Base-by-base conservation (phyloP, 2,113 vertebrate genomes). In the Limanda limanda region DNA sequence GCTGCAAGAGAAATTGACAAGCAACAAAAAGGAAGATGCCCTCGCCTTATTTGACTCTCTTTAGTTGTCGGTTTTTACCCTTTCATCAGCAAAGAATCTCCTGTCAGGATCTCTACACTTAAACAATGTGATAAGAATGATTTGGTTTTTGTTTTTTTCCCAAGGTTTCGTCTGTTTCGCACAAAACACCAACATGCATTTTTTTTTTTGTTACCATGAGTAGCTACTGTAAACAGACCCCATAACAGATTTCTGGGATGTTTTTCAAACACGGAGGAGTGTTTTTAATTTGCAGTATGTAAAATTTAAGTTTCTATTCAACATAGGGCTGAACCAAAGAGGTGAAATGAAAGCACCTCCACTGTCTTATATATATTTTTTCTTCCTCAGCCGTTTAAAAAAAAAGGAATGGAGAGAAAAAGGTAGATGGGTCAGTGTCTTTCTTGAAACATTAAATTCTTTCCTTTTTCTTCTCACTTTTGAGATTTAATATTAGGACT, bases 261-360 rank as follows among this genome's bases (percentile, higher is more conserved):
- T 84, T 17, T 12, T 45, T 45, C 56, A 63, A 78, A 85, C 78
- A 79, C 5, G 5, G 31, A 31, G 6, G 31, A 31, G 71, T 87
- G 76, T 77, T 78, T 88, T 88, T 76, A 70, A 91, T 83, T 88
- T 86, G 35, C 60, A 52, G 27, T 70, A 51, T 81, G 35, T 83
- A 25, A 56, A 17, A 57, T 80, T 17, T 52, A 67, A 70, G 72
- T 13, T 71, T 42, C 61, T 89, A 78, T 78, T 87, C 84, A 87
- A 79, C 73, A 80, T 84, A 78, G 82, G 83, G 84, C 89, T 90
- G 78, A 93, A 91, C 88, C 84, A 86, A 92, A 91, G 82, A 91
- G 90, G 91, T 88, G 85, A 87, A 78, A 85, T 76, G 67, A 91
- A 84, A 79, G 74, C 86, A 59, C 85, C 90, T 89, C 86, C 69